Percentiles rank a stretch among this genome's conserved stretches.
These are phyloP conservation scores for Temnothorax unifasciatus DNA, from an alignment of 2,888 invertebrate species.

Conservation along the genomic window DNA sequence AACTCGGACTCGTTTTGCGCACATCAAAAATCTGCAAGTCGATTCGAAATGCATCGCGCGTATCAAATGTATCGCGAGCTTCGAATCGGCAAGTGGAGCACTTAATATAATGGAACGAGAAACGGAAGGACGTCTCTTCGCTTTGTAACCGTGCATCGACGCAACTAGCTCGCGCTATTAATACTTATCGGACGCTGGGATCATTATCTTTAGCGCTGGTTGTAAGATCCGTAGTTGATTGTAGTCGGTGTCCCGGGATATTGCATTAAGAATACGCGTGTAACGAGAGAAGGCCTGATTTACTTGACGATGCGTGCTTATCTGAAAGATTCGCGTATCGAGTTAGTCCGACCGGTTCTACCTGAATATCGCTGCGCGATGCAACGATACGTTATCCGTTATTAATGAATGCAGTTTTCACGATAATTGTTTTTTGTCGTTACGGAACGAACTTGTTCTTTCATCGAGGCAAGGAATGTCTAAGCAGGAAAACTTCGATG, in stretches of 20 bases:
- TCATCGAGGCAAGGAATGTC: constrained; percentile 39
- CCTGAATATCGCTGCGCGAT: constrained; percentile 71
- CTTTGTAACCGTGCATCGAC: constrained; percentile 44
- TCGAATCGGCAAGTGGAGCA: constrained; percentile 44
- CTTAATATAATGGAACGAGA: constrained; percentile 57
- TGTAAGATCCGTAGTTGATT: constrained; percentile 67
- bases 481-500: constrained; percentile 51
- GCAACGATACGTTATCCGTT: constrained; percentile 73
- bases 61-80: constrained; percentile 50
- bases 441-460: constrained; percentile 68
- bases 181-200: constrained; percentile 50
- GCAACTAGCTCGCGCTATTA: constrained; percentile 53
- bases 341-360: constrained; percentile 72
- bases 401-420: constrained; percentile 76
- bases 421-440: constrained; percentile 69
- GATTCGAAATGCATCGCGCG: constrained; percentile 48
- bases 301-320: constrained; percentile 69
- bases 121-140: constrained; percentile 32
- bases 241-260: constrained; percentile 65
- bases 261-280: constrained; percentile 65
- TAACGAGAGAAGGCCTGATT: constrained; percentile 68
- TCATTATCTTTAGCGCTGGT: constrained; percentile 64
- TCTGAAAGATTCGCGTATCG: constrained; percentile 73
- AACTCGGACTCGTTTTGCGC: constrained; percentile 42
- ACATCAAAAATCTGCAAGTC: constrained; percentile 40